phyloP scores from a whole-genome alignment of 1,140 invertebrate species.

The Drosophila eugracilis region DNA sequence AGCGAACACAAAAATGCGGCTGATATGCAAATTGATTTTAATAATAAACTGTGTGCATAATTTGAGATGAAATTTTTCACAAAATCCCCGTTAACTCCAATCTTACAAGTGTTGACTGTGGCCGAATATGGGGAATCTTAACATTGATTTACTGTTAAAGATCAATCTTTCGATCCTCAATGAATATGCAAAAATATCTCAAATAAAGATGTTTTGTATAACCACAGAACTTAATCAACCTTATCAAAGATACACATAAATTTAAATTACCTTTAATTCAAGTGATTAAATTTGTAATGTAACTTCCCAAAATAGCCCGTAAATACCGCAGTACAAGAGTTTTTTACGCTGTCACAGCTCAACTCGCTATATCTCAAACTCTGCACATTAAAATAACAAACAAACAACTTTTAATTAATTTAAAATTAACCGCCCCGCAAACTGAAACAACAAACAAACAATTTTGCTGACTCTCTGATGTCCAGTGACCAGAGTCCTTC shows the following conservation, averaged over 20 bases:
- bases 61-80: conserved; percentile 33
- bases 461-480: conserved; percentile 28
- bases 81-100: conserved; percentile 6
- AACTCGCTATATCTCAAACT: not conserved
- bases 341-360: conserved; percentile 3
- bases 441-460: conserved; percentile 47
- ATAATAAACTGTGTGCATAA: conserved; percentile 54
- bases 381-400: conserved; percentile 33
- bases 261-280: not conserved
- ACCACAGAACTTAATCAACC: too few species aligned
- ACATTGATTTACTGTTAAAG: conserved; percentile 12
- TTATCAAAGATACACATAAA: not conserved
- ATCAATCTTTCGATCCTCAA: not conserved
- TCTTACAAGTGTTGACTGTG: conserved; percentile 37
- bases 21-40: conserved; percentile 62
- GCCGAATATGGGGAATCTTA: conserved; percentile 4
- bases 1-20: conserved; percentile 6
- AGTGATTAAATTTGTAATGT: not conserved
- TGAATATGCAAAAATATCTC: not conserved
- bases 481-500: conserved; percentile 8
- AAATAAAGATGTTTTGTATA: not conserved
- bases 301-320: too few species aligned
- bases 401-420: conserved; percentile 63
- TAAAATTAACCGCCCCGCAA: conserved; percentile 57
- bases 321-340: not conserved